These are phyloP conservation scores for Caerostris darwini DNA, from an alignment of 1,140 invertebrate species.

Conservation along the genomic window DNA sequence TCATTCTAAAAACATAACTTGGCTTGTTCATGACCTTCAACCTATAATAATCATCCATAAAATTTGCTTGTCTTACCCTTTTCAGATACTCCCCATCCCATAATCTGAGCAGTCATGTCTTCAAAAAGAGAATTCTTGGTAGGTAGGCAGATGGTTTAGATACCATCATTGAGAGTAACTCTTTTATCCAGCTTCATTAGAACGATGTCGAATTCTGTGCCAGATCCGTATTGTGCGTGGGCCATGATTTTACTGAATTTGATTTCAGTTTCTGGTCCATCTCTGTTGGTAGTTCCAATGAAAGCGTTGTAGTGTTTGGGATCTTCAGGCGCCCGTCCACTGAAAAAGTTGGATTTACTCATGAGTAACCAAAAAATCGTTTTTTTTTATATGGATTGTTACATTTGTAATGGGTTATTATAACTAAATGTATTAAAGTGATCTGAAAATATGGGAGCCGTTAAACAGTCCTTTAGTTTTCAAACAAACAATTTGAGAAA, in stretches of 20 bases:
- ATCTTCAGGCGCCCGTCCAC: conserved; percentile 43
- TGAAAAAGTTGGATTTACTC: background rate
- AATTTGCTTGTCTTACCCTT: conserved; percentile 73
- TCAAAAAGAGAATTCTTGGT: conserved; percentile 79
- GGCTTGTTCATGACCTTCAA: no score
- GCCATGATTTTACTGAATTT: conserved; percentile 48
- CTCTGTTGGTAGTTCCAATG: conserved; percentile 41
- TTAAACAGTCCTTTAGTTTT: no score
- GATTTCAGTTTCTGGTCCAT: conserved; percentile 62
- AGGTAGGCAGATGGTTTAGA: conserved; percentile 80
- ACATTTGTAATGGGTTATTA: background rate
- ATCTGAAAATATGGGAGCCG: background rate
- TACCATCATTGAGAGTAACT: conserved; percentile 81
- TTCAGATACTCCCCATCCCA: conserved; percentile 88
- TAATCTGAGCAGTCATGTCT: conserved; percentile 86
- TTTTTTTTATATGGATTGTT: no score
- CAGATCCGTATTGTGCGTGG: conserved; percentile 37
- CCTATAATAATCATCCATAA: no score
- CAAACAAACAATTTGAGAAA: no score
- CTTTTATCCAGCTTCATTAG: conserved; percentile 91
- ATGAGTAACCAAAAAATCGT: no score
- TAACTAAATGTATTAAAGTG: background rate
- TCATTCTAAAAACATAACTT: no score
- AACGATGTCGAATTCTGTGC: conserved; percentile 83
- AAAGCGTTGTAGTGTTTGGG: conserved; percentile 67